Percentiles rank a stretch among this genome's conserved stretches.
phyloP scores from a whole-genome alignment of 2,888 invertebrate species.

The Drosophila dives region DNA sequence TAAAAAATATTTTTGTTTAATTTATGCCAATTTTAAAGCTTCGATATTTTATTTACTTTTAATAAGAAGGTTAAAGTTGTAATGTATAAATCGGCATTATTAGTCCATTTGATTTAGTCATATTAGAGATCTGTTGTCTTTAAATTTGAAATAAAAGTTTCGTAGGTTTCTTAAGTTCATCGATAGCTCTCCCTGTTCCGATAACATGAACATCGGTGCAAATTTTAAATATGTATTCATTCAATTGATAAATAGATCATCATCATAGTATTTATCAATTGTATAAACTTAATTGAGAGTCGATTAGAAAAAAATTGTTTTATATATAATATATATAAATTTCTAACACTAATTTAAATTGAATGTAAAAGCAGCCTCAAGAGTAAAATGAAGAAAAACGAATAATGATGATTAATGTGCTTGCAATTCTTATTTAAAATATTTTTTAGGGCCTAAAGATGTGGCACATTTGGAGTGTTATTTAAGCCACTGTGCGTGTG shows the following conservation, averaged over 20 bases:
- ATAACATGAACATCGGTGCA: too few species aligned
- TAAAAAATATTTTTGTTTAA: neutral
- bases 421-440: neutral
- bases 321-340: neutral
- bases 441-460: neutral
- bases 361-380: neutral
- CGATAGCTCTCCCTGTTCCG: neutral
- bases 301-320: neutral
- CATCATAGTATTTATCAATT: neutral
- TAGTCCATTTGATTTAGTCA: neutral
- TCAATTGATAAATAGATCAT: neutral
- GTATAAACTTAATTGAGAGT: neutral
- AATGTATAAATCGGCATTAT: neutral
- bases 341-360: neutral
- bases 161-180: neutral
- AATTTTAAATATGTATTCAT: neutral
- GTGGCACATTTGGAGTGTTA: conserved; percentile 11
- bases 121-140: neutral
- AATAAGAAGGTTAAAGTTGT: neutral
- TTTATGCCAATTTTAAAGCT: neutral
- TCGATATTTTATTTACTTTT: neutral
- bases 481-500: conserved; percentile 49
- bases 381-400: neutral
- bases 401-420: neutral
- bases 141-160: neutral